These are phyloP conservation scores for Calliopsis andreniformis DNA, from an alignment of 1,140 invertebrate species.

Conservation along the genomic window DNA sequence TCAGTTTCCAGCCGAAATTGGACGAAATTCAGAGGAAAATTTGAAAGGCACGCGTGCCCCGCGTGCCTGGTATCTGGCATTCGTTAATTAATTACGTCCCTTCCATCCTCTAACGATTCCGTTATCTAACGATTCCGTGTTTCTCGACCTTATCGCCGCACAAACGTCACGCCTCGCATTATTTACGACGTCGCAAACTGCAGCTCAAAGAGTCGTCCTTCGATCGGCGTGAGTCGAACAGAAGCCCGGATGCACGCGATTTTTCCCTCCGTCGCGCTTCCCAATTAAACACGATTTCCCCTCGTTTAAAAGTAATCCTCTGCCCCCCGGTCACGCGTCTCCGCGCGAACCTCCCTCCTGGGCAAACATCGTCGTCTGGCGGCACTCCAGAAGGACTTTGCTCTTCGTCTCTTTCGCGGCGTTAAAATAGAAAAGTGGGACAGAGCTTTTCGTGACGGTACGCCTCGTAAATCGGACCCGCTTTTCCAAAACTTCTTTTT, in stretches of 20 bases:
- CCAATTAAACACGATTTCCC: not conserved
- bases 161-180: not conserved
- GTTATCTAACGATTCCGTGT: conserved; percentile 8
- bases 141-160: conserved; percentile 19
- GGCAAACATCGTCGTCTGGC: conserved; percentile 70
- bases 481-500: conserved; percentile 23
- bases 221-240: not conserved
- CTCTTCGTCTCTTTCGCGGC: conserved; percentile 67
- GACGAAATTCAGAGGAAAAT: conserved; percentile 22
- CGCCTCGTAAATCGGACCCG: conserved; percentile 4
- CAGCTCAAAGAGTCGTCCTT: conserved; percentile 25
- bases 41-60: conserved; percentile 8
- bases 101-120: conserved; percentile 2
- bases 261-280: not conserved
- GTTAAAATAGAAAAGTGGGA: conserved; percentile 75
- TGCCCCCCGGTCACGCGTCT: not conserved
- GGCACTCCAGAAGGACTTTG: conserved; percentile 58
- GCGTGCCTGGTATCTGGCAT: conserved; percentile 34
- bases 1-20: conserved; percentile 6
- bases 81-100: conserved; percentile 16
- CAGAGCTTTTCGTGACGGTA: conserved; percentile 61
- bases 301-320: not conserved
- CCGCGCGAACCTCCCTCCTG: conserved; percentile 42
- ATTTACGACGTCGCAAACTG: not conserved
- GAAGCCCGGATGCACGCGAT: conserved; percentile 17